Evolutionary conservation across 2,113 vertebrate genomes (phyloP).

Genomic region (Antechinus stuartii): DNA sequence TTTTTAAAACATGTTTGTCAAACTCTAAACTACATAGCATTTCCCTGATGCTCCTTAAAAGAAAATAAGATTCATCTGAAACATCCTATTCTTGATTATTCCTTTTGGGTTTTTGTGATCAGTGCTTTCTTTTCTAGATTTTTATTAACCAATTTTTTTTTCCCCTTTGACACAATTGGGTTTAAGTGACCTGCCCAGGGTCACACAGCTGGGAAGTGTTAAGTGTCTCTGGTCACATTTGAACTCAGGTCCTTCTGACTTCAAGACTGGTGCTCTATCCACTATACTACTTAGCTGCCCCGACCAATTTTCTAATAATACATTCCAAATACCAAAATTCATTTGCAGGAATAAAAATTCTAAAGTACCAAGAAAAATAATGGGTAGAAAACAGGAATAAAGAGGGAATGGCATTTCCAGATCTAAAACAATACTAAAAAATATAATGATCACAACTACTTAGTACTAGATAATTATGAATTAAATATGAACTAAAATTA

Average conservation of each 20-base stretch:
- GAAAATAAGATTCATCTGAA: neutral
- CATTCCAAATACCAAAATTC: neutral
- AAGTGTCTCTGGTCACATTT: too few relatives aligned
- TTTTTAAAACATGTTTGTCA: neutral
- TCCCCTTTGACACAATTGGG: too few relatives aligned
- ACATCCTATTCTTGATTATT: neutral
- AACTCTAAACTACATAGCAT: neutral
- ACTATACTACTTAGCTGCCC: too few relatives aligned
- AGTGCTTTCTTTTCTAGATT: neutral
- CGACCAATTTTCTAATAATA: neutral
- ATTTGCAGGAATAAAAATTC: neutral
- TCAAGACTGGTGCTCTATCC: too few relatives aligned
- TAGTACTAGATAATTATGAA: neutral
- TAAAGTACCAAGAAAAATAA: neutral
- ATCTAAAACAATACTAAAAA: neutral
- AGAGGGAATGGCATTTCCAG: neutral
- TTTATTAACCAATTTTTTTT: neutral
- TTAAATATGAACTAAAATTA: too few relatives aligned
- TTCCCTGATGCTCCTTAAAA: neutral
- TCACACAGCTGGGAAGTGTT: too few relatives aligned
- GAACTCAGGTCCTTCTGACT: too few relatives aligned
- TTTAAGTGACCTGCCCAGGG: too few relatives aligned
- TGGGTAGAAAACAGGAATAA: neutral
- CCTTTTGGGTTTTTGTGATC: neutral
- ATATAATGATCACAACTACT: neutral